Evolutionary conservation across 2,113 vertebrate genomes (phyloP).

Genomic region (Mustelus asterias): DNA sequence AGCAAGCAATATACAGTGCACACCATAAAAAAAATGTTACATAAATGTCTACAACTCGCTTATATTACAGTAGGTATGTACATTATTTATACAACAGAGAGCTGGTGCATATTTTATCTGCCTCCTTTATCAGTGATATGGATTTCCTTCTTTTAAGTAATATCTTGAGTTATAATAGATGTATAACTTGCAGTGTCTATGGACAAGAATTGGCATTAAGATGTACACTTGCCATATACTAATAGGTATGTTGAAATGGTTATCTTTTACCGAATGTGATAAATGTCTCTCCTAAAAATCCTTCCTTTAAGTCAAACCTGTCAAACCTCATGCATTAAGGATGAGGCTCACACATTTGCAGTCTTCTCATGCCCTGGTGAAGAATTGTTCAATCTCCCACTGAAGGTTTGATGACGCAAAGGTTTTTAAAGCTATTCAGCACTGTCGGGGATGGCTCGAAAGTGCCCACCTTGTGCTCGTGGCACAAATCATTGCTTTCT

Average conservation of each 20-base stretch:
- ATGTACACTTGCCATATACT: not conserved
- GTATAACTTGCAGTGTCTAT: not conserved
- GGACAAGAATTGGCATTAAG: not conserved
- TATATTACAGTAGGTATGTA: not conserved
- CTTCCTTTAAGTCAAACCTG: slow-evolving; percentile 21
- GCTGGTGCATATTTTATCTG: not conserved
- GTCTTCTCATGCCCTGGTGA: not conserved
- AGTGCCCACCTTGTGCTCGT: not conserved
- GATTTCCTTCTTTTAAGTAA: not conserved
- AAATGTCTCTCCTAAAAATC: not conserved
- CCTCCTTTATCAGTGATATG: not conserved
- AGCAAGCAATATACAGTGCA: no score
- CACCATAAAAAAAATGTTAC: not conserved
- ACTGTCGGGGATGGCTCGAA: not conserved
- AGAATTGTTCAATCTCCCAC: not conserved
- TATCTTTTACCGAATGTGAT: slow-evolving; percentile 8
- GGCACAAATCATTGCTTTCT: not conserved
- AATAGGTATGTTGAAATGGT: not conserved
- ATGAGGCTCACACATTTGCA: not conserved
- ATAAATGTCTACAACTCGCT: no score
- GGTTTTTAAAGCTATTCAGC: not conserved
- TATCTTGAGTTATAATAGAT: slow-evolving; percentile 4
- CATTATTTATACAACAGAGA: not conserved
- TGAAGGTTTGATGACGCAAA: not conserved
- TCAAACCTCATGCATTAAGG: slow-evolving; percentile 12